Base-by-base conservation (phyloP, 2,797 vertebrate genomes). In the Mionectes olivaceus region DNA sequence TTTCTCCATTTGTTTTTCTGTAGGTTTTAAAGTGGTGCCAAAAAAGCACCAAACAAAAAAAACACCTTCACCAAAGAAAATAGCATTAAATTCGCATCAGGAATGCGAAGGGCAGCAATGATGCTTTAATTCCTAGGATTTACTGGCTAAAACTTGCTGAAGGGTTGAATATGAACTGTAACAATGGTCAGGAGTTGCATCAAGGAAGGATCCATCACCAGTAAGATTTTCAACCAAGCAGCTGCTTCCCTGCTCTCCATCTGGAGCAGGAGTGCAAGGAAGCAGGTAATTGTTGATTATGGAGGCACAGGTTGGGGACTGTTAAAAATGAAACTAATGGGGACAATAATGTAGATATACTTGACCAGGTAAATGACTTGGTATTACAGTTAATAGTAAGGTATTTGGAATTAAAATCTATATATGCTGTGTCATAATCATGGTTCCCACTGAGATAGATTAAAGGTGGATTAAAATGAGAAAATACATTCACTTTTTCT, bases 201-300 rank as follows among this genome's bases (percentile, higher is more conserved):
- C 49, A 50, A 19, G 89, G 94, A 89, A 83, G 69, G 12, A 82
- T 83, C 82, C 52, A 60, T 96, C 94, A 67, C 63, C 43, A 41
- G 3, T 50, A 49, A 81, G 61, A 49, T 33, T 44, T 49, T 89
- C 41, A 63, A 52, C 68, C 82, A 81, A 94, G 83, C 97, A 97
- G 93, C 96, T 97, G 97, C 89, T 97, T 89, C 71, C 76, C 94
- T 93, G 91, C 70, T 94, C 76, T 94, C 83, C 96, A 92, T 96
- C 95, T 95, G 96, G 92, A 96, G 57, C 76, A 50, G 41, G 61
- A 95, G 77, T 28, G 83, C 85, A 95, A 87, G 83, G 95, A 96
- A 94, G 88, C 27, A 95, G 93, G 91, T 91, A 78, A 73, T 69
- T 87, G 87, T 90, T 96, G 92, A 93, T 96, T 94, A 79, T 11